Percentiles rank a stretch among this genome's conserved stretches.
Conservation (phyloP, 2,113 vertebrate genomes). For the Andinoacara biseriatus region DNA sequence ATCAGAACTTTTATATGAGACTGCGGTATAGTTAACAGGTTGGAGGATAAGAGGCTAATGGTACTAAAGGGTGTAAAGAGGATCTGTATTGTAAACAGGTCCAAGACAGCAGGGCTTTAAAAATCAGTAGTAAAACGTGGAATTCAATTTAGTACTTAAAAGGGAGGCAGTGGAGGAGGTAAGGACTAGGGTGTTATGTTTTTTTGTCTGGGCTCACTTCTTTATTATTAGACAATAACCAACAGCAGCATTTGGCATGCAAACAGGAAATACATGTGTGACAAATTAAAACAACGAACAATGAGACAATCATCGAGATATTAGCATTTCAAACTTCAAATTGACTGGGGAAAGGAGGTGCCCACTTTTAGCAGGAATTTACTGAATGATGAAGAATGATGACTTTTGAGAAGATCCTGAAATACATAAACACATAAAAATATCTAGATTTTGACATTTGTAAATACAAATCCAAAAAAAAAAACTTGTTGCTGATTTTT, state of each 20-base stretch:
- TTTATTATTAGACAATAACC: slow-evolving; percentile 1
- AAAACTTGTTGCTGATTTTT: not conserved
- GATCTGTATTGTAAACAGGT: slow-evolving; percentile 14
- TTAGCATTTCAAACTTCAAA: not conserved
- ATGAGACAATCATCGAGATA: not conserved
- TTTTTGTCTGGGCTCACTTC: not conserved
- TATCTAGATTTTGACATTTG: not conserved
- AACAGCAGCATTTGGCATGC: not conserved
- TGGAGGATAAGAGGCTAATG: slow-evolving; percentile 11
- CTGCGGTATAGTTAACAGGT: slow-evolving; percentile 6
- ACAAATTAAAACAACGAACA: not conserved
- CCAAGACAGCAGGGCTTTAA: slow-evolving; percentile 2
- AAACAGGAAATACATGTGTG: not conserved
- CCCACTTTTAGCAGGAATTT: not conserved
- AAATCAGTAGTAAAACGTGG: slow-evolving; percentile 19
- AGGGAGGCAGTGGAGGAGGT: not conserved
- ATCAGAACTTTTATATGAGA: not conserved
- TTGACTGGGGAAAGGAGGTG: not conserved
- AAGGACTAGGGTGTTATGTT: not conserved
- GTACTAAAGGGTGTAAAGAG: slow-evolving; percentile 11
- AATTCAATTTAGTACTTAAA: slow-evolving; percentile 27
- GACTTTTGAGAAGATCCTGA: slow-evolving; percentile 1
- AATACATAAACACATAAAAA: not conserved
- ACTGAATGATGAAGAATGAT: not conserved
- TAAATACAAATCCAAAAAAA: not conserved